Evolutionary conservation across 1,140 invertebrate species (phyloP), one percentile per base, ranked within the genome.

Genomic region (Daktulosphaira vitifoliae): DNA sequence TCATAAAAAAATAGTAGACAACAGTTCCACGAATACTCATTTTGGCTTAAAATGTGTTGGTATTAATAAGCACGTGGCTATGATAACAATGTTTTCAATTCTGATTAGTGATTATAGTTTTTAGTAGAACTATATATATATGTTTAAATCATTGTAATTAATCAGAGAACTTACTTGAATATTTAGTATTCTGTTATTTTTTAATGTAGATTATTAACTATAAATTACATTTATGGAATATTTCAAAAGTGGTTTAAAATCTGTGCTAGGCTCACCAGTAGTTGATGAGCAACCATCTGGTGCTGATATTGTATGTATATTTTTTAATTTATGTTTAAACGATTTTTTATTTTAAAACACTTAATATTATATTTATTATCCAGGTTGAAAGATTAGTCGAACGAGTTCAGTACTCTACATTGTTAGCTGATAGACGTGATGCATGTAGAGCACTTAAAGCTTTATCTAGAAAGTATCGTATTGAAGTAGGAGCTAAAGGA

Each of bases 401-500:
- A 72, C 79, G 96, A 69, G 84, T 97, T 2, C 85, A 86, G 72
- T 90, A 90, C 38, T 98, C 95, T 8, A 95, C 90, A 6, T 75
- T 98, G 44, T 76, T 98, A 15, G 92, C 97, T 75, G 96, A 99
- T 73, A 79, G 96, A 59, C 77, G 96, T 73, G 94, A 98, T 87
- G 95, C 96, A 3, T 95, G 96, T 71, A 81, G 94, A 70, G 94
- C 92, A 0, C 81, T 99, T 2, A 94, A 94, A 78, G 89, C 94
- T 2, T 77, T 99, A 54, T 96, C 96, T 0, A 84, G 86, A 72
- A 96, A 92, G 73, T 94, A 92, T 74, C 80, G 96, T 8, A 79
- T 98, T 3, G 92, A 98, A 78, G 96, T 99, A 51, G 96, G 95
- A 18, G 93, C 93, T 9, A 89, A 92, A 73, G 93, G 89, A 22